Base-by-base conservation (phyloP, 2,888 invertebrate species). In the Crioceris asparagi region DNA sequence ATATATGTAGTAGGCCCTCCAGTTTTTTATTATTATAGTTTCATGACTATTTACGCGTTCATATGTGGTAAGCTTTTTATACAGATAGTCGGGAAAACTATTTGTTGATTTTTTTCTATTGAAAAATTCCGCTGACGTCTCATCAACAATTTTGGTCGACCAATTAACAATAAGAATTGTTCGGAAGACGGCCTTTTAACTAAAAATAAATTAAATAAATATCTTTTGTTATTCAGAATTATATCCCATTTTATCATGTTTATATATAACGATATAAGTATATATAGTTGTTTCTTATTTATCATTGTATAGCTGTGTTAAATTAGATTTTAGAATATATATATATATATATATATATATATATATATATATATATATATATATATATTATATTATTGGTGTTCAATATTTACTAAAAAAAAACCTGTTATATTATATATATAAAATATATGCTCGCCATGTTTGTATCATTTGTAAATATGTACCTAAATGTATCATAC, bases 381-480 rank as follows among this genome's bases (percentile, higher is more conserved):
- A n/a, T n/a, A n/a, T n/a, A n/a, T n/a, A n/a, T n/a, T n/a, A n/a
- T n/a, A 32, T 15, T 27, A 32, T 39, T 29, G 30, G 26, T 35
- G 30, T 17, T 29, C 31, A 32, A 39, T 26, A 31, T 31, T 31
- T 35, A 35, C 32, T 29, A 29, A 14, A 27, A 15, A 30, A 35
- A 31, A 30, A 29, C 27, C 10, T 41, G 27, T 41, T 36, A 15
- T 23, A 21, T 35, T 29, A 41, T 41, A 37, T 35, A 35, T 41
- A 42, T 32, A 31, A 39, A 19, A 31, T 35, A 31, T 34, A 29
- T 52, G 54, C 53, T 52, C 55, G 59, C 59, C 58, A 59, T 58
- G 56, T 56, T 55, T 55, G 47, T 55, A 47, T 42, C 51, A 54
- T 56, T 53, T 60, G 60, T 61, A 61, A 56, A 61, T 61, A 61